Conservation (phyloP, 1,140 invertebrate species). For the Dendrolimus punctatus region DNA sequence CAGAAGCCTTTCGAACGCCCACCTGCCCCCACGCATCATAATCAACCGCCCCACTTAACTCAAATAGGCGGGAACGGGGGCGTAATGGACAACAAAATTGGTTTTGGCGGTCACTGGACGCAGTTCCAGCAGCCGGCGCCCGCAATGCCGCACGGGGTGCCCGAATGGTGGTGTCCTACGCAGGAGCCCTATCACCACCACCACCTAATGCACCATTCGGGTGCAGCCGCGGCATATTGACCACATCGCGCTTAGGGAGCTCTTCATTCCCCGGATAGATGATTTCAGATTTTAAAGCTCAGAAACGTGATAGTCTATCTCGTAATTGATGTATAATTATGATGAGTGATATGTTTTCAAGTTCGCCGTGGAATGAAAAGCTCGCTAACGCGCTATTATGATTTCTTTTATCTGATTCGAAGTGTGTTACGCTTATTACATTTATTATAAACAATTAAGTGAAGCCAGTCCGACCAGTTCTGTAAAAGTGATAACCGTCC, state of each 20-base stretch:
- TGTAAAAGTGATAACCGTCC: constrained; percentile 39
- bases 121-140: constrained; percentile 63
- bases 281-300: neutral
- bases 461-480: constrained; percentile 28
- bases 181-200: constrained; percentile 63
- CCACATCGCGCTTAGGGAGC: constrained; percentile 69
- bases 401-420: constrained; percentile 16
- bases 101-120: constrained; percentile 55
- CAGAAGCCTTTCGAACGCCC: constrained; percentile 51
- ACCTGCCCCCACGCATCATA: constrained; percentile 43
- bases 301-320: too few species aligned
- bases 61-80: constrained; percentile 58
- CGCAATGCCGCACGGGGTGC: constrained; percentile 48
- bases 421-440: constrained; percentile 56
- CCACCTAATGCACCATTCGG: constrained; percentile 65
- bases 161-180: constrained; percentile 69
- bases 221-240: constrained; percentile 68
- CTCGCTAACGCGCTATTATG: constrained; percentile 50
- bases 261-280: constrained; percentile 54
- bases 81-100: constrained; percentile 58
- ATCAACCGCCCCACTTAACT: constrained; percentile 54
- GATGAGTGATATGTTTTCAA: too few species aligned
- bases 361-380: constrained; percentile 60
- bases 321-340: too few species aligned
- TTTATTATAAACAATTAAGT: constrained; percentile 24